Conservation (phyloP, 64 coral and sea anemone genomes). For the Montipora sp. region DNA sequence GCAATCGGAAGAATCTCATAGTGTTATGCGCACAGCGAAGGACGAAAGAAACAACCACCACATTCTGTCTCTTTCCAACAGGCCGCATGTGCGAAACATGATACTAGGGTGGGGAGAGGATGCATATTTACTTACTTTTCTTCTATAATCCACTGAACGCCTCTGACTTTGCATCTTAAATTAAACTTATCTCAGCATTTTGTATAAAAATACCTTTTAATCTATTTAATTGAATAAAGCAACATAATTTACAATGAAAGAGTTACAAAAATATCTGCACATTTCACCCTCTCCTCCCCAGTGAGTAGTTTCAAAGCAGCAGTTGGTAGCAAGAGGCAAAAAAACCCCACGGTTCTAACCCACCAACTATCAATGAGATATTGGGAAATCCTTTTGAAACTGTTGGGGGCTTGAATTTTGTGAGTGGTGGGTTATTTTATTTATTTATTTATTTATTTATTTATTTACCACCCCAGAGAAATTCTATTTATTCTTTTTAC, state of each 20-base stretch:
- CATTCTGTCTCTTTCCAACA: background rate
- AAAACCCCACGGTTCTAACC: too few species aligned
- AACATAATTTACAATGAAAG: background rate
- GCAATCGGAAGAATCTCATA: slow-evolving; percentile 78
- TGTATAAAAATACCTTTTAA: too few species aligned
- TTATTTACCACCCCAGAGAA: too few species aligned
- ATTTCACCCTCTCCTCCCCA: background rate
- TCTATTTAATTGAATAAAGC: too few species aligned
- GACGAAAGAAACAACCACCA: background rate
- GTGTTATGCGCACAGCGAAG: background rate
- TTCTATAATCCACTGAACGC: too few species aligned
- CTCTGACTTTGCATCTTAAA: too few species aligned
- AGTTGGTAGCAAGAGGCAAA: too few species aligned
- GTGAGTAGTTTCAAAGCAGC: background rate
- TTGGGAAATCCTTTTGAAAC: too few species aligned
- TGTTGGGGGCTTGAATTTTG: background rate
- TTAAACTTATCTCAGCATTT: too few species aligned
- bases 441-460: background rate
- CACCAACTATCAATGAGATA: too few species aligned
- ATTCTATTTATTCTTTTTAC: too few species aligned
- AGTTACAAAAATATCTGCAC: background rate
- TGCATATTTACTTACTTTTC: too few species aligned
- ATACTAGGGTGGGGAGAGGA: background rate
- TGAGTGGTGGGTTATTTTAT: background rate
- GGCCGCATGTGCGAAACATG: background rate